Evolutionary conservation across 2,888 invertebrate genomes (phyloP).

Genomic region (Nezara viridula): DNA sequence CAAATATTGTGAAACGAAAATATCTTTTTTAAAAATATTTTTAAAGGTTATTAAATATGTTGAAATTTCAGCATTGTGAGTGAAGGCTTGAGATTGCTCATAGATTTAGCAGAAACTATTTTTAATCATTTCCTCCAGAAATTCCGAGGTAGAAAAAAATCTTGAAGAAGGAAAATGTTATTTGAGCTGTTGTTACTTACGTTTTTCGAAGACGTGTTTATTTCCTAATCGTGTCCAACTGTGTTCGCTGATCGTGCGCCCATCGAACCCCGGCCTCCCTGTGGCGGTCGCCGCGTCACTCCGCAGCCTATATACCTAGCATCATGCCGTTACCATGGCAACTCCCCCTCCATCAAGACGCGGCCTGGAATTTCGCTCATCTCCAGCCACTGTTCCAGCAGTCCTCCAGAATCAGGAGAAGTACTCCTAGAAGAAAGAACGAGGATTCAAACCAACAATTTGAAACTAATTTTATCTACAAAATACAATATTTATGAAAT

Average conservation of each 20-base stretch:
- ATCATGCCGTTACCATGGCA: conserved; percentile 51
- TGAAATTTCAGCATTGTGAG: background rate
- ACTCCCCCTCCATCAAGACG: conserved; percentile 42
- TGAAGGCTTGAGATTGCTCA: background rate
- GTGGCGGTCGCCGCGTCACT: conserved; percentile 53
- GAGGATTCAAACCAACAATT: background rate
- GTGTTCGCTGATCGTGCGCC: conserved; percentile 33
- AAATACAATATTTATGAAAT: too few species aligned
- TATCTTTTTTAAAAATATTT: too few species aligned
- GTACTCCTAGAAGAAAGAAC: background rate
- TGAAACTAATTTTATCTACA: background rate
- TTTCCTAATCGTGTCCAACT: conserved; percentile 4
- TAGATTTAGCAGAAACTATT: background rate
- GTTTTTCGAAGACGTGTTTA: conserved; percentile 17
- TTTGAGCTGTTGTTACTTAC: background rate
- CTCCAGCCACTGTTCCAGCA: conserved; percentile 1
- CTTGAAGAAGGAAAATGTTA: background rate
- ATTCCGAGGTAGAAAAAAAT: background rate
- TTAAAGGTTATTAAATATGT: too few species aligned
- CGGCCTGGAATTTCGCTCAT: conserved; percentile 51
- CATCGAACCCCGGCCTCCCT: conserved; percentile 44
- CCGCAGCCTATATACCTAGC: conserved; percentile 39
- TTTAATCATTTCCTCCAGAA: background rate
- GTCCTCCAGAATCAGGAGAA: background rate
- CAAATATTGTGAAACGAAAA: too few species aligned